These are phyloP conservation scores for Bungarus multicinctus DNA, from an alignment of 2,113 vertebrate genomes.

Conservation along the genomic window DNA sequence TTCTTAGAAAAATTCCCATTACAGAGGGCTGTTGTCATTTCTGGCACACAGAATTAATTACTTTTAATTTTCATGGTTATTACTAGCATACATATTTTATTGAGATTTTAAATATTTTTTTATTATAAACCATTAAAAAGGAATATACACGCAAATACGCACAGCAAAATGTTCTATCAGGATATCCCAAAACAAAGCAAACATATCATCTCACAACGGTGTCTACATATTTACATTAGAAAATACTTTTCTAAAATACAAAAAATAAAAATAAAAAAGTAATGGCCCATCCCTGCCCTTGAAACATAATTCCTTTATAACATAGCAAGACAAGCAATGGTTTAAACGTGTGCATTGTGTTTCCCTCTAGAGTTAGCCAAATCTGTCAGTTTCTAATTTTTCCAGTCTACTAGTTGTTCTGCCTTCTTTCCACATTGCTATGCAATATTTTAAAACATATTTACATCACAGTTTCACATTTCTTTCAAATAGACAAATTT, in stretches of 20 bases:
- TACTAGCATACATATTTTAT: neutral
- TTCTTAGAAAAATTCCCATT: neutral
- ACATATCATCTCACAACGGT: neutral
- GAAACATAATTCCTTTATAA: neutral
- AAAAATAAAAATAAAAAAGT: neutral
- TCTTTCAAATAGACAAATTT: neutral
- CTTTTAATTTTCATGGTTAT: neutral
- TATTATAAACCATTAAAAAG: neutral
- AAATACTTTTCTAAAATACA: neutral
- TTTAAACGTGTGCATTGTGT: neutral
- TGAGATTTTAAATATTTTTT: neutral
- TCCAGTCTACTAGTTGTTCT: neutral
- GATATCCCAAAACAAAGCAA: neutral
- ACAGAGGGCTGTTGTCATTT: neutral
- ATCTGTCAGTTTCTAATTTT: neutral
- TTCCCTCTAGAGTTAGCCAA: neutral
- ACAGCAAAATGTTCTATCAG: neutral
- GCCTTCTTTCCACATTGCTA: neutral
- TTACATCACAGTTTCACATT: neutral
- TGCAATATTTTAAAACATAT: neutral
- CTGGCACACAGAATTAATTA: neutral
- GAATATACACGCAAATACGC: neutral
- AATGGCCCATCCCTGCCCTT: neutral
- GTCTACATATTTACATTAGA: neutral
- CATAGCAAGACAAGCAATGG: neutral